These are phyloP conservation scores for Orthonevra nobilis DNA, from an alignment of 2,888 invertebrate species.

Conservation along the genomic window DNA sequence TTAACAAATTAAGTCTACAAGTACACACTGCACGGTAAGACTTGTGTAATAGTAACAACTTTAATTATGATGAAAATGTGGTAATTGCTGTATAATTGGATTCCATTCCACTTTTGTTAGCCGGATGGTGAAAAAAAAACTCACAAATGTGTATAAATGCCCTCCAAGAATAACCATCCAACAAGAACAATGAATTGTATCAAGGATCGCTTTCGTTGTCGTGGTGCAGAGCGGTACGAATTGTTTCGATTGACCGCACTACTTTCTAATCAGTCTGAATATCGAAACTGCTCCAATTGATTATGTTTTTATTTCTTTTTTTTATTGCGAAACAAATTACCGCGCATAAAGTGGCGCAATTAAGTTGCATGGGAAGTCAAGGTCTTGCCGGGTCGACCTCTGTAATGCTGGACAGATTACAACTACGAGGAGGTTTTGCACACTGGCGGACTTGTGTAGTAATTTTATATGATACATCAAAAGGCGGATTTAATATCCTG, in stretches of 20 bases:
- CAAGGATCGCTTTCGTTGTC: constrained; percentile 40
- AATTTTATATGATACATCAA: neutral
- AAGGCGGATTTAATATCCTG: constrained; percentile 41
- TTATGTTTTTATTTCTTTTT: constrained; percentile 45
- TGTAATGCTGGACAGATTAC: constrained; percentile 48
- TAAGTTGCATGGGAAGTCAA: constrained; percentile 46
- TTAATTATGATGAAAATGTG: constrained; percentile 59
- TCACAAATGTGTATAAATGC: constrained; percentile 9
- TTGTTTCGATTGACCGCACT: constrained; percentile 3
- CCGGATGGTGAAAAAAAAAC: constrained; percentile 52
- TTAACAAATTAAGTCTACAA: constrained; percentile 55
- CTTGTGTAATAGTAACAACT: constrained; percentile 50
- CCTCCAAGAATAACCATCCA: constrained; percentile 21
- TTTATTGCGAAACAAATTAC: constrained; percentile 2
- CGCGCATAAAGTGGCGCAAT: constrained; percentile 22
- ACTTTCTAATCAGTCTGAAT: no score
- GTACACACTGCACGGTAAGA: constrained; percentile 31
- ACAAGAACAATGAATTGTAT: constrained; percentile 30
- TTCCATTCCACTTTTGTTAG: constrained; percentile 59
- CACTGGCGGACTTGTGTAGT: no score
- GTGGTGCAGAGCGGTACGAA: constrained; percentile 16
- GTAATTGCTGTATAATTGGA: constrained; percentile 56
- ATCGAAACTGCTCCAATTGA: no score
- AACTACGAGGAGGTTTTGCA: no score
- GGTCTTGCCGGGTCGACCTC: constrained; percentile 56